Evolutionary conservation across 2,888 invertebrate genomes (phyloP), one percentile per base, ranked within the genome.

Genomic region (Desoria tigrina): DNA sequence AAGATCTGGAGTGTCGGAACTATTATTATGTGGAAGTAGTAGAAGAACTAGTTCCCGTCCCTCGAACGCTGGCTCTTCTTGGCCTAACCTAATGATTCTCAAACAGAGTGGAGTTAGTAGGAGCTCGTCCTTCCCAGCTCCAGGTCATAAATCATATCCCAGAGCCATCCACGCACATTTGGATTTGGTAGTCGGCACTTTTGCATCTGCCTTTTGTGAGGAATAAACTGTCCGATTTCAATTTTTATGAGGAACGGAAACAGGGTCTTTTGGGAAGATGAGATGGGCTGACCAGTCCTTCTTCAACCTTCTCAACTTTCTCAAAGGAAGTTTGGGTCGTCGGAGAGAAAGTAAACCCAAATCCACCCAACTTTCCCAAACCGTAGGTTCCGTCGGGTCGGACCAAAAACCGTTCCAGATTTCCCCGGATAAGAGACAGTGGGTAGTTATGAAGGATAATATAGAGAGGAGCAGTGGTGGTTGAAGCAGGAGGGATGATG

Each of bases 51-150:
- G n/a, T n/a, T n/a, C n/a, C n/a, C n/a, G n/a, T n/a, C n/a, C n/a
- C n/a, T 32, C 32, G 32, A 7, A 32, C 6, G 6, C 4, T 32
- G 32, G 4, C 4, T 4, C 11, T 32, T 32, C 32, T 32, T 32
- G 32, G 4, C 32, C 32, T 11, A n/a, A 53, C 61, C 67, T 73
- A 73, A 73, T 73, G 73, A 73, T 71, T 73, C 68, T 68, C 67
- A 73, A 73, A 71, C 68, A 72, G 61, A 64, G 54, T 32, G 11
- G 32, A 32, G 11, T 11, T 32, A 32, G 4, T 32, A 32, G 32
- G 6, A 7, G 32, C 6, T 32, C 11, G 32, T 4, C 6, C 32
- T 32, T 32, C 6, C 45, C 16, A 45, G 45, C 45, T 45, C 45
- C n/a, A 45, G 56, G 54, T 55, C 65, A 65, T 68, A 66, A 66